These are phyloP conservation scores for Octopus bimaculoides DNA, from an alignment of 1,140 invertebrate species.

Conservation along the genomic window DNA sequence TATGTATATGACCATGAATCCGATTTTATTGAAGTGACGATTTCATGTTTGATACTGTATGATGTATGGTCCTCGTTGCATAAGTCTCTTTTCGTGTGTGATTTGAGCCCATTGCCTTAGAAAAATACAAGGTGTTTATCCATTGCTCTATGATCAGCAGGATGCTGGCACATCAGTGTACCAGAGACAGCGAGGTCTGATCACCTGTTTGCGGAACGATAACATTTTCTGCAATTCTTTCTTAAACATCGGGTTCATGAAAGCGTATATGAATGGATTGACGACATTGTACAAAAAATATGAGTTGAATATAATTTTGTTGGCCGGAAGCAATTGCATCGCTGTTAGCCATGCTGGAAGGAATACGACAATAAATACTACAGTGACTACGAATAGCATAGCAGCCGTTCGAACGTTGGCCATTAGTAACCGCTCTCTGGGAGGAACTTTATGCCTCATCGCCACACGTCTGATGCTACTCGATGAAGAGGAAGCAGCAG, in stretches of 20 bases:
- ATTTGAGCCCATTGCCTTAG: too few relatives aligned
- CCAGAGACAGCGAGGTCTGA: not conserved
- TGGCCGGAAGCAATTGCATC: constrained; percentile 26
- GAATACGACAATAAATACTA: constrained; percentile 47
- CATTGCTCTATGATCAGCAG: not conserved
- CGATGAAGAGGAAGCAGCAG: not conserved
- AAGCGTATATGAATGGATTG: constrained; percentile 52
- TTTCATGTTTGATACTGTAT: too few relatives aligned
- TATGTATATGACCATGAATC: too few relatives aligned
- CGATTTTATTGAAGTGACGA: too few relatives aligned
- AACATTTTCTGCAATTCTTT: constrained; percentile 40
- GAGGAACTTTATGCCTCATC: constrained; percentile 15
- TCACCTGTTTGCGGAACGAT: not conserved
- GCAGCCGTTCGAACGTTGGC: constrained; percentile 49
- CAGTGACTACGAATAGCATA: constrained; percentile 50
- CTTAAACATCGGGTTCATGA: constrained; percentile 50
- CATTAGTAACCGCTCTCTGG: constrained; percentile 31
- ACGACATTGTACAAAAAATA: constrained; percentile 50
- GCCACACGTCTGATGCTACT: not conserved
- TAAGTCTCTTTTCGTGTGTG: too few relatives aligned
- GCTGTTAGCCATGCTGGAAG: constrained; percentile 48
- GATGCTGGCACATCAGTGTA: not conserved
- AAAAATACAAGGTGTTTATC: too few relatives aligned
- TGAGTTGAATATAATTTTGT: constrained; percentile 41
- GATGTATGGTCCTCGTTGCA: too few relatives aligned